Percentiles rank a stretch among this genome's conserved stretches.
These are phyloP conservation scores for Gymnorhina tibicen DNA, from an alignment of 2,113 vertebrate genomes.

Conservation along the genomic window DNA sequence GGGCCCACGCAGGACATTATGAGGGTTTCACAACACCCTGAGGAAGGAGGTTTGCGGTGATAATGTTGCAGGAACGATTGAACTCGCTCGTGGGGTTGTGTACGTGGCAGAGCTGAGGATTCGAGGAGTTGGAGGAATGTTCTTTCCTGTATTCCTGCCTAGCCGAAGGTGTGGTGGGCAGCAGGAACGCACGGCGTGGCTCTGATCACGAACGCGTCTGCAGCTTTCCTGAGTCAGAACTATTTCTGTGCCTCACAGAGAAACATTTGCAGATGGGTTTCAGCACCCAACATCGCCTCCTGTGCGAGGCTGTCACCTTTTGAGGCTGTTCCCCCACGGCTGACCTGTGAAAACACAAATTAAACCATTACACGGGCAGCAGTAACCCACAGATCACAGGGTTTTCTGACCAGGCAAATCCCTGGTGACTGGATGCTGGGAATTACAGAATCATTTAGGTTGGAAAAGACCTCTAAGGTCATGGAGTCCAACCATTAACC, in stretches of 20 bases:
- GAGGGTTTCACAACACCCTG: not conserved
- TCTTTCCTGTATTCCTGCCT: not conserved
- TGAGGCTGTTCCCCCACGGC: not conserved
- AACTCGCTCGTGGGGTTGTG: too few relatives aligned
- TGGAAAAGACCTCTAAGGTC: not conserved
- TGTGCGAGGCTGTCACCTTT: not conserved
- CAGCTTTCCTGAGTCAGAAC: not conserved
- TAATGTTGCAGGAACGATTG: not conserved
- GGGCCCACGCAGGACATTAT: not conserved
- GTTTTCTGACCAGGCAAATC: not conserved
- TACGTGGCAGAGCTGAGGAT: not conserved
- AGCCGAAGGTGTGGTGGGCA: accelerated
- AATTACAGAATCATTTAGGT: not conserved
- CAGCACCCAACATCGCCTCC: not conserved
- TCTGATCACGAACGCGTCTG: accelerated
- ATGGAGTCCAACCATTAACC: not conserved
- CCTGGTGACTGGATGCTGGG: not conserved
- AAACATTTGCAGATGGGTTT: not conserved
- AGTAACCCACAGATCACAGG: not conserved
- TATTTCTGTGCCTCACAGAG: not conserved
- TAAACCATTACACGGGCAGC: not conserved
- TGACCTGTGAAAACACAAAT: not conserved
- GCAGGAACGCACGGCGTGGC: not conserved
- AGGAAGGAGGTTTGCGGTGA: not conserved
- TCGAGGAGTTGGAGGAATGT: accelerated